A percentile compares a stretch with the other conserved stretches of the same genome.
These are phyloP conservation scores for Cyrtorhinus lividipennis DNA, from an alignment of 1,140 invertebrate species.

Conservation along the genomic window DNA sequence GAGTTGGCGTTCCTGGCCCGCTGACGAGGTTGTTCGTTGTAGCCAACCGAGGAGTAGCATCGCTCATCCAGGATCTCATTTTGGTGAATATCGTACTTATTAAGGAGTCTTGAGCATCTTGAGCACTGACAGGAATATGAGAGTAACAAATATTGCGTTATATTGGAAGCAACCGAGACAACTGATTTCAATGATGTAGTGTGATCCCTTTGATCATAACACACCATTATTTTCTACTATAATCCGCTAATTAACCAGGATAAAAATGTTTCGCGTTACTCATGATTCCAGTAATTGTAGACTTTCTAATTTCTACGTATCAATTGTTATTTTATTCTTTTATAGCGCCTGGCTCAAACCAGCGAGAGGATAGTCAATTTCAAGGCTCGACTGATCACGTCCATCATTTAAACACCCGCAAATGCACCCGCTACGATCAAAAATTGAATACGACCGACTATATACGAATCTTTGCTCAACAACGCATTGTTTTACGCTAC, in stretches of 20 bases:
- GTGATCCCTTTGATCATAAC: too few species aligned
- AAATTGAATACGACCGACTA: too few species aligned
- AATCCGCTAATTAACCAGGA: not conserved
- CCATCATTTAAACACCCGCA: constrained; percentile 65
- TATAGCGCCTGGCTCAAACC: constrained; percentile 63
- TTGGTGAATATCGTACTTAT: constrained; percentile 50
- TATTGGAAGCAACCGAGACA: too few species aligned
- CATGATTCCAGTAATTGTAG: not conserved
- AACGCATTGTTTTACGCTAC: too few species aligned
- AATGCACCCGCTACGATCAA: too few species aligned
- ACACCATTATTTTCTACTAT: too few species aligned
- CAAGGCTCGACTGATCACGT: constrained; percentile 74
- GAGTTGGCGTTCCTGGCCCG: constrained; percentile 66
- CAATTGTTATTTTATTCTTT: too few species aligned
- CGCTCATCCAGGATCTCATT: constrained; percentile 70
- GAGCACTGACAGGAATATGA: too few species aligned
- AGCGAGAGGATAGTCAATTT: constrained; percentile 80
- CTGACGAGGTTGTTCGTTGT: constrained; percentile 69
- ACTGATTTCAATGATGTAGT: too few species aligned
- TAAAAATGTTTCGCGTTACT: not conserved
- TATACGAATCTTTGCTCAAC: too few species aligned
- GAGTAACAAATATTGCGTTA: too few species aligned
- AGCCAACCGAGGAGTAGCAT: constrained; percentile 65
- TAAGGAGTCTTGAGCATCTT: constrained; percentile 4
- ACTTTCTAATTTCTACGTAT: too few species aligned